Evolutionary conservation across 1,140 invertebrate genomes (phyloP).

Genomic region (Halesus radiatus): DNA sequence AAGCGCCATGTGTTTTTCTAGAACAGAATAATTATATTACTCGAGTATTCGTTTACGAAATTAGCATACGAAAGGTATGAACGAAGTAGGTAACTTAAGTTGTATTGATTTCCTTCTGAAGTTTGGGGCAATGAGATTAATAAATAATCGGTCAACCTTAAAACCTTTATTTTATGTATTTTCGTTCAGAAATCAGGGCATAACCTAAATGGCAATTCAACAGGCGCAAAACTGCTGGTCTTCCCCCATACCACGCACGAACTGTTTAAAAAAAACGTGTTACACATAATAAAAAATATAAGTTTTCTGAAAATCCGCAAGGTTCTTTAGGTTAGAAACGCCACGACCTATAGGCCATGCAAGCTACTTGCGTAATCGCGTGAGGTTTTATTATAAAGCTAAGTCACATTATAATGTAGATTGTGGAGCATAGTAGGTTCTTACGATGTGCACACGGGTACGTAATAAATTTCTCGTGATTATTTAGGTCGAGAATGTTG

Average conservation of each 20-base stretch:
- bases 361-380: neutral
- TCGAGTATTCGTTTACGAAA: no score
- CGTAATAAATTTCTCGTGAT: neutral
- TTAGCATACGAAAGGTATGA: no score
- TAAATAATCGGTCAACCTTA: neutral
- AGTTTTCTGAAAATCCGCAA: conserved; percentile 15
- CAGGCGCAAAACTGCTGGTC: neutral
- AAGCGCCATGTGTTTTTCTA: no score
- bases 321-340: conserved; percentile 5
- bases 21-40: no score
- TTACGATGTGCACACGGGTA: neutral
- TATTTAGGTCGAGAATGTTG: neutral
- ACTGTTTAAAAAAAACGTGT: neutral
- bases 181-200: conserved; percentile 1
- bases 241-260: neutral
- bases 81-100: no score
- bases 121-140: no score
- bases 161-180: neutral
- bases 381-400: conserved; percentile 2
- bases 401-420: neutral
- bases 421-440: no score
- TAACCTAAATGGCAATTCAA: conserved; percentile 37
- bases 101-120: neutral
- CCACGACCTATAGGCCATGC: neutral
- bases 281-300: neutral